phyloP scores from a whole-genome alignment of 2,797 vertebrate species.

The Urophycis tenuis region DNA sequence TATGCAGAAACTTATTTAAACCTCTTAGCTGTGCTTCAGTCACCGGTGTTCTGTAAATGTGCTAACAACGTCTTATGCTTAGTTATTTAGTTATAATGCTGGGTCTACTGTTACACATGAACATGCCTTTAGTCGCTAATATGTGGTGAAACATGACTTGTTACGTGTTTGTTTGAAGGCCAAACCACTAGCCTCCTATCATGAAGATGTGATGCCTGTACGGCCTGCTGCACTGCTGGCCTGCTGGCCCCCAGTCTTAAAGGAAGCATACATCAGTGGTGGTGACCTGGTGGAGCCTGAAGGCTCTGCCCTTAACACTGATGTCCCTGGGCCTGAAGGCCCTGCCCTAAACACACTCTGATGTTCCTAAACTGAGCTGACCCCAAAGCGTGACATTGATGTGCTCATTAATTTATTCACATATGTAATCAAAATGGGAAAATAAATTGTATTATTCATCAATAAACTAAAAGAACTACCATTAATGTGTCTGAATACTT shows the following conservation, averaged over 20 bases:
- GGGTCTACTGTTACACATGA: background rate
- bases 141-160: too few relatives aligned
- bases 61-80: background rate
- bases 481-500: constrained; percentile 24
- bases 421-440: constrained; percentile 78
- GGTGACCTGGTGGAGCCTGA: too few relatives aligned
- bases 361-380: constrained; percentile 84
- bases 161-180: background rate
- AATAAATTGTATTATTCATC: constrained; percentile 78
- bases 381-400: constrained; percentile 90
- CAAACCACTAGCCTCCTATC: background rate
- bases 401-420: constrained; percentile 89
- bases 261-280: too few relatives aligned
- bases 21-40: background rate
- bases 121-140: too few relatives aligned
- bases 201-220: background rate
- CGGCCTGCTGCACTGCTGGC: background rate
- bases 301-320: too few relatives aligned
- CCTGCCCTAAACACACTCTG: too few relatives aligned
- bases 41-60: background rate
- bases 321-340: too few relatives aligned
- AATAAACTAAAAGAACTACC: constrained; percentile 75
- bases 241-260: background rate
- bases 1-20: background rate
- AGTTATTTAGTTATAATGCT: background rate